phyloP scores from a whole-genome alignment of 2,888 invertebrate species.

The Drosophila siamana region DNA sequence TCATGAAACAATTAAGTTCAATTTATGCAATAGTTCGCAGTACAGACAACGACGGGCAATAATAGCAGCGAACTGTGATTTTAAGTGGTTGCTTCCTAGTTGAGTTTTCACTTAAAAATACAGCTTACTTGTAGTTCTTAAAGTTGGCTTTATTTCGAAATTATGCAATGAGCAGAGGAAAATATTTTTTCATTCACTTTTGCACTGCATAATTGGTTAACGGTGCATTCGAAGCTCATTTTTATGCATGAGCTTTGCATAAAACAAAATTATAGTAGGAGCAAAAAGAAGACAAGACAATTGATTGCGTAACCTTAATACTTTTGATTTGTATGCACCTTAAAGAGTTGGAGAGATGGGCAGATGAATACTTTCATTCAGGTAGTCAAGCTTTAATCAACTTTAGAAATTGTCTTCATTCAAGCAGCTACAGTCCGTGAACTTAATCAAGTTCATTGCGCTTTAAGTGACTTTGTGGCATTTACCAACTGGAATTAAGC shows the following conservation, averaged over 20 bases:
- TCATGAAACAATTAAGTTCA: slow-evolving; percentile 15
- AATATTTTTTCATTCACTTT: background rate
- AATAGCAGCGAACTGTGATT: background rate
- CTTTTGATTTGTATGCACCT: too few relatives aligned
- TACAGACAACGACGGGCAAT: too few relatives aligned
- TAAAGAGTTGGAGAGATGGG: too few relatives aligned
- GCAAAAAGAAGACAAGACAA: too few relatives aligned
- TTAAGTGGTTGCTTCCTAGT: background rate
- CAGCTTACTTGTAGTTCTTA: background rate
- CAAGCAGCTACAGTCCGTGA: background rate
- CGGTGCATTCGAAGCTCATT: background rate
- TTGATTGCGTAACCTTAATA: too few relatives aligned
- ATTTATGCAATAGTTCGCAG: slow-evolving; percentile 10
- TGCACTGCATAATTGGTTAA: background rate
- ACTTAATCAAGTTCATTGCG: slow-evolving; percentile 1
- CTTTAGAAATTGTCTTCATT: too few relatives aligned
- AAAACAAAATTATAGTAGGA: background rate
- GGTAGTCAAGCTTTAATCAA: too few relatives aligned
- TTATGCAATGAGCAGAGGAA: background rate
- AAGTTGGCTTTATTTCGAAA: background rate
- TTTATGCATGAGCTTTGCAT: background rate
- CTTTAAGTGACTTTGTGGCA: background rate
- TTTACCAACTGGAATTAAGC: slow-evolving; percentile 18
- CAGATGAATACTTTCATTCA: too few relatives aligned
- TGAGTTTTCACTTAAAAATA: background rate